Base-by-base conservation (phyloP, 1,140 invertebrate genomes). In the Micrasema longulum region DNA sequence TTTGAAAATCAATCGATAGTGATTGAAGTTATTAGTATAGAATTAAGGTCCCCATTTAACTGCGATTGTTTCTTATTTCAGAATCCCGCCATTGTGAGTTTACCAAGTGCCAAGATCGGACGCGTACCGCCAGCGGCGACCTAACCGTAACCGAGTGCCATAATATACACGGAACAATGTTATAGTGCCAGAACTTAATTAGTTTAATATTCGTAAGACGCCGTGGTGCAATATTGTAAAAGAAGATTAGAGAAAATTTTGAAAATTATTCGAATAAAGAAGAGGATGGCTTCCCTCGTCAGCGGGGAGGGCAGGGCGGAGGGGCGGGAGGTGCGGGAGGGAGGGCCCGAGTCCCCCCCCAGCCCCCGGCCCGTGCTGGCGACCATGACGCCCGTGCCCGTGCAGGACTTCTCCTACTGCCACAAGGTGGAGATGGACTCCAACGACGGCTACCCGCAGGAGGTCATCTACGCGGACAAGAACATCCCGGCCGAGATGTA, bases 351-450 rank as follows among this genome's bases (percentile, higher is more conserved):
- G 63, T 84, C 87, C 10, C 87, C 89, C 4, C 84, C 84, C 68
- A 87, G 88, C 77, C 88, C 89, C 16, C 90, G 91, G 75, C 88
- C 91, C 35, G 87, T 93, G 78, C 84, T 93, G 69, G 90, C 91
- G 41, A 93, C 91, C 74, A 93, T 93, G 91, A 92, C 85, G 2
- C 81, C 87, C 5, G 78, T 86, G 52, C 87, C 87, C 31, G 80
- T 85, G 18, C 83, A 88, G 55, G 87, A 89, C 70, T 86, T 79
- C 53, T 82, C 88, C 76, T 88, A 88, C 73, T 87, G 88, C 14
- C 87, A 85, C 77, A 85, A 86, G 53, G 83, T 84, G 18, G 84
- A 84, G 71, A 83, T 85, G 79, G 84, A 85, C 78, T 84, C 82
- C 18, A 83, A 85, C 74, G 84, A 85, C 67, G 84, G 83, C 55